Base-by-base conservation (phyloP, 2,797 vertebrate species). In the Syndactyla subalaris region DNA sequence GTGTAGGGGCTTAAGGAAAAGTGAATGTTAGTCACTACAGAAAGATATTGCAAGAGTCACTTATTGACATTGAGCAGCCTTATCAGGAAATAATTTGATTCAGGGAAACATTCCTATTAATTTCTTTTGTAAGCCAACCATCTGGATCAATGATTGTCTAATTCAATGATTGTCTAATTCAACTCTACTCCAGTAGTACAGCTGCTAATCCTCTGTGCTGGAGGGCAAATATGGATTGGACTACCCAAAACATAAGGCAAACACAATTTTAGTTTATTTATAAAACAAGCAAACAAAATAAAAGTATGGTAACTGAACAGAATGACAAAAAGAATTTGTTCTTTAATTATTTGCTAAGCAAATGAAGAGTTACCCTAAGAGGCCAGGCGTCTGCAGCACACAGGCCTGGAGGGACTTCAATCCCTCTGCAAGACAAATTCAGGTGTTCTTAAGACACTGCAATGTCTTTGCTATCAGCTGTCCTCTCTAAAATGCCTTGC, bases 161-260 rank as follows among this genome's bases (percentile, higher is more conserved):
- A 93, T 96, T 95, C 83, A 95, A 24, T 95, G 67, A 73, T 51
- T 80, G 54, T 88, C 51, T 94, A 91, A 94, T 96, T 96, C 85
- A 94, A 22, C 77, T 87, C 32, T 77, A 45, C 34, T 88, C 12
- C 71, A 73, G 73, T 80, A 95, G 34, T n/a, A 92, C 43, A 71
- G 14, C 55, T 90, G 71, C 36, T 95, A 93, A 91, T 95, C 87
- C 58, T 54, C 61, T 49, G 22, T 80, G 54, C 66, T 86, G 34
- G 29, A 91, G 54, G 41, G 19, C 65, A 89, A 92, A 85, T 66
- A 92, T 7, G 76, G 74, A 85, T 80, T 86, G 38, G 29, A 55
- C 74, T 78, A 67, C 67, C 30, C 22, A 89, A 93, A 89, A 85
- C 52, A 57, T 23, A 81, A 77, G 59, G 13, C 29, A 81, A 91